Conservation (phyloP, 2,113 vertebrate genomes). For the Ia io region DNA sequence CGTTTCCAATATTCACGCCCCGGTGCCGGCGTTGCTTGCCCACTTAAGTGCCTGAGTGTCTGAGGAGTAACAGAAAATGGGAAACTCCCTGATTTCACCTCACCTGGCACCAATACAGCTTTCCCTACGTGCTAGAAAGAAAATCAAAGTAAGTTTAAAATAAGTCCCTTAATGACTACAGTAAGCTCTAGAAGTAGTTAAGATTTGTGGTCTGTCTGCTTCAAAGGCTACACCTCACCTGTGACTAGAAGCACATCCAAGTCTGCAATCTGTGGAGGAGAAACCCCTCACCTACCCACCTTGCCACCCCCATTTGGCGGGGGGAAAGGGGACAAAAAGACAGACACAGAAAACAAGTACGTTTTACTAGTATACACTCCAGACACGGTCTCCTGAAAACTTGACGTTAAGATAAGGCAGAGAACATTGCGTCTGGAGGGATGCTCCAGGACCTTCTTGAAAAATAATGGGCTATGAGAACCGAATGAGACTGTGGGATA, state of each 20-base stretch:
- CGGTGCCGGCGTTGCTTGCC: neutral
- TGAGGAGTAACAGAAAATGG: neutral
- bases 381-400: conserved; percentile 6
- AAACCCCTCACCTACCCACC: too few relatives aligned
- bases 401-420: neutral
- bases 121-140: neutral
- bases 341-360: neutral
- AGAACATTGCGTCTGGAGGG: neutral
- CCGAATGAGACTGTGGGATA: neutral
- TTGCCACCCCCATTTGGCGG: neutral
- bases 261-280: neutral
- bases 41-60: neutral
- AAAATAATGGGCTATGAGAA: neutral
- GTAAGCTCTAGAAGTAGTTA: neutral
- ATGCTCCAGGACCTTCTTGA: neutral
- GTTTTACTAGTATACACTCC: neutral
- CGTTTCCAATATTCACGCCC: rapidly evolving
- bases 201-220: neutral
- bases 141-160: neutral
- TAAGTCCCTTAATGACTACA: neutral
- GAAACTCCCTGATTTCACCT: neutral
- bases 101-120: neutral
- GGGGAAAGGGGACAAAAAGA: neutral
- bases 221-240: conserved; percentile 33
- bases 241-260: neutral